A percentile compares a stretch with the other conserved stretches of the same genome.
phyloP scores from a whole-genome alignment of 2,888 invertebrate genomes.

The Tuberolachnus salignus region DNA sequence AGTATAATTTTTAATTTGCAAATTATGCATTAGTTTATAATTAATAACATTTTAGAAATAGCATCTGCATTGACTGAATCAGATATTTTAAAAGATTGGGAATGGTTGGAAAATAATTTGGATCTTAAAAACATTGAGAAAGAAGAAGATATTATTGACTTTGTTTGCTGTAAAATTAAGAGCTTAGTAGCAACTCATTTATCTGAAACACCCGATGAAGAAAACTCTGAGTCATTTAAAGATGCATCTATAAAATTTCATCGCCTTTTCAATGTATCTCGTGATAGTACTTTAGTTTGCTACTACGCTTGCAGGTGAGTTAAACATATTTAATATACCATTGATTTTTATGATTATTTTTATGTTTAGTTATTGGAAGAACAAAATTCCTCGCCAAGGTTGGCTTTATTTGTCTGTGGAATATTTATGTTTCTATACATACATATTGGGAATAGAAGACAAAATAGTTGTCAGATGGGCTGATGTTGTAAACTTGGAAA shows the following conservation, averaged over 20 bases:
- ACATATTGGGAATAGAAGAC: slow-evolving; percentile 88
- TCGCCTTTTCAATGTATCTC: slow-evolving; percentile 86
- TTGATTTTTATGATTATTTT: slow-evolving; percentile 44
- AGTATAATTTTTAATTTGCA: too few relatives aligned
- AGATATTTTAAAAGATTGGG: slow-evolving; percentile 92
- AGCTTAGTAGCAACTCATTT: slow-evolving; percentile 82
- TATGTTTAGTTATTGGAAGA: slow-evolving; percentile 82
- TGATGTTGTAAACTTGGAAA: slow-evolving; percentile 81
- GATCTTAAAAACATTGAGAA: slow-evolving; percentile 88
- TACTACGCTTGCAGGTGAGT: slow-evolving; percentile 88
- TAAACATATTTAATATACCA: slow-evolving; percentile 26
- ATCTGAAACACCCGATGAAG: slow-evolving; percentile 48
- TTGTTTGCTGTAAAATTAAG: slow-evolving; percentile 94
- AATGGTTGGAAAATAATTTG: slow-evolving; percentile 88
- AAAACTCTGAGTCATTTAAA: slow-evolving; percentile 57
- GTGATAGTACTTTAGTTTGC: slow-evolving; percentile 94
- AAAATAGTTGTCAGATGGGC: slow-evolving; percentile 88
- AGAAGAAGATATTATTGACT: slow-evolving; percentile 92
- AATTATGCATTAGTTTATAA: too few relatives aligned
- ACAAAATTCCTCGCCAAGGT: slow-evolving; percentile 67
- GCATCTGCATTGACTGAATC: slow-evolving; percentile 84
- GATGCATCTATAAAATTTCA: slow-evolving; percentile 80
- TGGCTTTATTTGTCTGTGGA: slow-evolving; percentile 90
- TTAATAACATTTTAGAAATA: slow-evolving; percentile 70
- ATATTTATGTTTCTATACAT: slow-evolving; percentile 94